Conservation (phyloP, 2,888 invertebrate genomes). For the Eristalinus sepulchralis region DNA sequence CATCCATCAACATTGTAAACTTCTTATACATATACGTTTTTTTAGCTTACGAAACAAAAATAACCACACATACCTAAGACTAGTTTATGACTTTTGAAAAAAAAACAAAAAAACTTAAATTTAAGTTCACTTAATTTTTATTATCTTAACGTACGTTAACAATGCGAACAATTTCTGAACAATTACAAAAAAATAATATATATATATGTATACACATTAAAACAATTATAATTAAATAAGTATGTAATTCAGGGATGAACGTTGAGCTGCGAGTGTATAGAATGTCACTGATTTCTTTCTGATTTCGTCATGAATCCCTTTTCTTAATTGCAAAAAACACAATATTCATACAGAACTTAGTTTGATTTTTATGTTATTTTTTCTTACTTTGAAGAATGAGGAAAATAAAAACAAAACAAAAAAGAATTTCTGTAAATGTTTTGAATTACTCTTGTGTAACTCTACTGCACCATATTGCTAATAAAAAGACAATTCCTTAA, state of each 20-base stretch:
- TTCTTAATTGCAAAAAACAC: not conserved
- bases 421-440: constrained; percentile 14
- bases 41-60: constrained; percentile 26
- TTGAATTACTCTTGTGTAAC: constrained; percentile 54
- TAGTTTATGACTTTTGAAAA: constrained; percentile 60
- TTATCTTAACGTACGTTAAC: constrained; percentile 47
- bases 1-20: constrained; percentile 3
- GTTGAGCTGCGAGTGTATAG: constrained; percentile 54
- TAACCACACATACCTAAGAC: constrained; percentile 64
- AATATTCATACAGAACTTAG: not conserved
- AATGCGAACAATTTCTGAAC: constrained; percentile 22
- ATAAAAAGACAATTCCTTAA: constrained; percentile 41
- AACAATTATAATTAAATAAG: constrained; percentile 51
- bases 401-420: not conserved
- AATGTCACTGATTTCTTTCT: constrained; percentile 27
- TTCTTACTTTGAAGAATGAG: constrained; percentile 16
- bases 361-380: not conserved
- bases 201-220: constrained; percentile 51
- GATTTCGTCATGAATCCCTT: not conserved
- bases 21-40: constrained; percentile 26
- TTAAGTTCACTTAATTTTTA: constrained; percentile 27
- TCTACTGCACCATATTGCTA: constrained; percentile 67
- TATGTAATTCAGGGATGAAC: constrained; percentile 66
- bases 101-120: constrained; percentile 5
- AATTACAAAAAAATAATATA: constrained; percentile 41